These are phyloP conservation scores for Salvelinus alpinus DNA, from an alignment of 2,113 vertebrate genomes.

Conservation along the genomic window DNA sequence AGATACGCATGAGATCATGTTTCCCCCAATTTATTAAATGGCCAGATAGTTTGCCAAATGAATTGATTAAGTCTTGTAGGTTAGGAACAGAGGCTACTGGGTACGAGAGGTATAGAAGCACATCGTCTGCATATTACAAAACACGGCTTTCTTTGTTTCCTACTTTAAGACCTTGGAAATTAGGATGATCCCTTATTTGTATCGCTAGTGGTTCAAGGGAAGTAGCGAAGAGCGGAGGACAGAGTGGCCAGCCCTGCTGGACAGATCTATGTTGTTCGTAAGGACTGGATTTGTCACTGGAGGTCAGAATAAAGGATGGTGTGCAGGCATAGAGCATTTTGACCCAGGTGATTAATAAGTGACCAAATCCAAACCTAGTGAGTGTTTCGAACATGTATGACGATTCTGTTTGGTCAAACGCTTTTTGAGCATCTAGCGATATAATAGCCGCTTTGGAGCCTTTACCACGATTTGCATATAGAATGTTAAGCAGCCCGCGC, in stretches of 20 bases:
- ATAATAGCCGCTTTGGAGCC: not conserved
- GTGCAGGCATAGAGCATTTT: constrained; percentile 6
- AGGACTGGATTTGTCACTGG: not conserved
- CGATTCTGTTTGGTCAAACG: not conserved
- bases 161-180: not conserved
- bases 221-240: not conserved
- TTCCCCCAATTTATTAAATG: no score
- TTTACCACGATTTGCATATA: not conserved
- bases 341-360: not conserved
- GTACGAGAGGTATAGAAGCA: no score
- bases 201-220: not conserved
- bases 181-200: not conserved
- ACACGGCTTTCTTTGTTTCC: not conserved
- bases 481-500: not conserved
- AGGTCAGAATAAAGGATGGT: not conserved
- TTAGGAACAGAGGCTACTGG: no score
- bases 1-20: no score
- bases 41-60: no score
- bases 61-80: no score
- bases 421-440: not conserved
- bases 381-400: not conserved
- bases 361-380: not conserved
- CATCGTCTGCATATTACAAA: no score
- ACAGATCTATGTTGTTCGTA: not conserved
- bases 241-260: no score